phyloP scores from a whole-genome alignment of 2,888 invertebrate species.

The Lasioglossum pauxillum region DNA sequence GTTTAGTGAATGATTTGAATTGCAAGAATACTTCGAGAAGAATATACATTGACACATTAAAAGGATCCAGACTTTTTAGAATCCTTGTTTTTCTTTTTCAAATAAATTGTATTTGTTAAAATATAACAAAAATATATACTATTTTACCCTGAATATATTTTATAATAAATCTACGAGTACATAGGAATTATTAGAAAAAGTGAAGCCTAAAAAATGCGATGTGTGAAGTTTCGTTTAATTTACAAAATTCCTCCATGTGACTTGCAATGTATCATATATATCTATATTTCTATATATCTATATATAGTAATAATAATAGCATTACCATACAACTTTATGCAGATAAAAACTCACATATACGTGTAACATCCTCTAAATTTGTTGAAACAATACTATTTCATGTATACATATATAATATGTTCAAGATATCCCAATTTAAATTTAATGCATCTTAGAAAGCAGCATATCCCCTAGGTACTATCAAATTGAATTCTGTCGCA shows the following conservation, averaged over 20 bases:
- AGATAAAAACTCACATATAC: constrained; percentile 82
- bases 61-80: constrained; percentile 19
- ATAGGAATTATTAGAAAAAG: constrained; percentile 57
- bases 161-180: constrained; percentile 41
- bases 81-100: constrained; percentile 11
- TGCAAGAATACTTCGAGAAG: constrained; percentile 7
- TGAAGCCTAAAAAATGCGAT: constrained; percentile 69
- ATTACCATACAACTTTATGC: constrained; percentile 80
- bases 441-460: constrained; percentile 38
- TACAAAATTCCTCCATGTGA: constrained; percentile 75
- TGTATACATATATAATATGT: constrained; percentile 61
- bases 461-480: constrained; percentile 33
- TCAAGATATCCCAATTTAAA: constrained; percentile 21
- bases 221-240: constrained; percentile 75
- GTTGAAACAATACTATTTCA: constrained; percentile 81
- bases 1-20: not conserved
- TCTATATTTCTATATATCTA: constrained; percentile 57
- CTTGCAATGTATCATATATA: constrained; percentile 70
- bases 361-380: constrained; percentile 77
- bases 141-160: constrained; percentile 44
- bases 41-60: constrained; percentile 19
- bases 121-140: constrained; percentile 57
- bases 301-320: constrained; percentile 76
- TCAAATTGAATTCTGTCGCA: constrained; percentile 17
- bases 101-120: constrained; percentile 45